Evolutionary conservation across 2,797 vertebrate genomes (phyloP), one percentile per base, ranked within the genome.

Genomic region (Myotis planiceps): DNA sequence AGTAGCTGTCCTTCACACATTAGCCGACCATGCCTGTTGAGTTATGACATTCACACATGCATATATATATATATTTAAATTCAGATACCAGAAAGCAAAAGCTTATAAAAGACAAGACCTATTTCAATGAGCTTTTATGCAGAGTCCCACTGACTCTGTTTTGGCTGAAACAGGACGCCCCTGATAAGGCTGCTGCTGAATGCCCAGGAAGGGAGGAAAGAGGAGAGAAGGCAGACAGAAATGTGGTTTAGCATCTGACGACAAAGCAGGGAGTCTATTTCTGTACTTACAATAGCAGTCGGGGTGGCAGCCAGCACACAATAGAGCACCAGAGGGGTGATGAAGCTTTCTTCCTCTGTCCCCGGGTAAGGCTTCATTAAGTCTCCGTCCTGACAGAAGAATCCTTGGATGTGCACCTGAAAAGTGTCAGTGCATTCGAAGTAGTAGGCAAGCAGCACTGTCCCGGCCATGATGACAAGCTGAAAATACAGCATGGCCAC

Each of bases 391-490:
- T 99, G 99, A 94, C 99, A 99, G 99, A 99, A 99, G 99, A 99
- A 99, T 42, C 99, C 99, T 98, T 99, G 99, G 98, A 99, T 98
- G 81, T 99, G 99, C 97, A 99, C 99, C 96, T 99, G 98, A 96
- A 99, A 99, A 96, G 99, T 99, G 98, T 99, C 99, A 0, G 99
- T 99, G 99, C 99, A 99, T 98, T 99, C 99, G 93, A 99, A 99
- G 99, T 99, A 99, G 99, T 99, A 99, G 97, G 99, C 99, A 91
- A 99, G 98, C 98, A 99, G 98, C 98, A 99, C 99, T 23, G 99
- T 99, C 97, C 99, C 99, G 63, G 99, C 99, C 99, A 99, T 99
- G 98, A 99, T 99, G 98, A 99, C 99, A 68, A 99, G 99, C 99
- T 99, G 99, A 98, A 99, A 99, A 99, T 99, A 99, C 89, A 99